Percentiles rank a stretch among this genome's conserved stretches.
These are phyloP conservation scores for Mungos mungo DNA, from an alignment of 2,113 vertebrate species.

Conservation along the genomic window DNA sequence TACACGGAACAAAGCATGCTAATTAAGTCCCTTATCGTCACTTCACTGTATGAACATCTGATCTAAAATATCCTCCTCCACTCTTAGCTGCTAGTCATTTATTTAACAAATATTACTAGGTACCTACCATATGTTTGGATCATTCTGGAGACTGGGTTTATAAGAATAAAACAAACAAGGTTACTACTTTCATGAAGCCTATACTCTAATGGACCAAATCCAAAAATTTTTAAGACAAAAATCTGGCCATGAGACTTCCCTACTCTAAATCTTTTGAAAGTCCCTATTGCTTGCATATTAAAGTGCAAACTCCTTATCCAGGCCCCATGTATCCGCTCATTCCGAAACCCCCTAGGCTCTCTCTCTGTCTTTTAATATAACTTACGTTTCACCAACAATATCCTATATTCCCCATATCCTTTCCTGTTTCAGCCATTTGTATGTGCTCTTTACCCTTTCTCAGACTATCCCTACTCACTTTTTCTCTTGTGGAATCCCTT, in stretches of 20 bases:
- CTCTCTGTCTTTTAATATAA: neutral
- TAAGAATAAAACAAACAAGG: neutral
- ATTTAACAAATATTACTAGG: constrained; percentile 2
- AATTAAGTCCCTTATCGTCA: neutral
- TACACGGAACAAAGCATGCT: neutral
- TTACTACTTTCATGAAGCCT: neutral
- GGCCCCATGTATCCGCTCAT: neutral
- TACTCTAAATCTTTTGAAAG: neutral
- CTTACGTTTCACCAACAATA: neutral
- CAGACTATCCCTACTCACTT: neutral
- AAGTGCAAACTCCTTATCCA: neutral
- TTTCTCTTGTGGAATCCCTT: constrained; percentile 20
- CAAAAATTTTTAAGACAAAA: neutral
- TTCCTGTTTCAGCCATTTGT: neutral
- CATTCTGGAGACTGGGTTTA: neutral
- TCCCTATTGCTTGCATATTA: neutral
- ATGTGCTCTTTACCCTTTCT: neutral
- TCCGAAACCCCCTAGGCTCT: no score
- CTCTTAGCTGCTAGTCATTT: neutral
- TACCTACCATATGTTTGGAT: neutral
- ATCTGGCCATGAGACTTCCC: neutral
- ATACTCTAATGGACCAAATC: neutral
- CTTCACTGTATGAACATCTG: neutral
- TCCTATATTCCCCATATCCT: no score
- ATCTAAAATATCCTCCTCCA: neutral